Evolutionary conservation across 2,888 invertebrate species (phyloP).

Genomic region (Arctia plantaginis): DNA sequence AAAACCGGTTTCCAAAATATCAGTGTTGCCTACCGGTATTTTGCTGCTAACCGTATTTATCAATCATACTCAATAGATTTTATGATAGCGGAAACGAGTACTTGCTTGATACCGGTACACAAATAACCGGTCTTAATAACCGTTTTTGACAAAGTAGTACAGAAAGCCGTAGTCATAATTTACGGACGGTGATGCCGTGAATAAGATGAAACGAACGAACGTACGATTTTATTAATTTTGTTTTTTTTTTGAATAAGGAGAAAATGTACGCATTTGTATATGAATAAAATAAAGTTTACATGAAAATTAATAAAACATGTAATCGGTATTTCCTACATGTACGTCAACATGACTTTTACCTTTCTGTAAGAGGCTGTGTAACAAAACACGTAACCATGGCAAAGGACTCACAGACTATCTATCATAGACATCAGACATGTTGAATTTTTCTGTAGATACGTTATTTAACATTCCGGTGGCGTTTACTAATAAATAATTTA

Average conservation of each 20-base stretch:
- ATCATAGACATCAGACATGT: not conserved
- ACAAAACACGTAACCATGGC: not conserved
- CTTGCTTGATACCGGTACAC: not conserved
- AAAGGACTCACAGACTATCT: not conserved
- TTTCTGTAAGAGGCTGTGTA: not conserved
- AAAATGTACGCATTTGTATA: not conserved
- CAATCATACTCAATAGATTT: too few relatives aligned
- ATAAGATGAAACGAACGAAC: not conserved
- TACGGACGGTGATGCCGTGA: not conserved
- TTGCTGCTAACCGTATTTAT: too few relatives aligned
- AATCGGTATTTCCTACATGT: not conserved
- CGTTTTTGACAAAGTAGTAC: not conserved
- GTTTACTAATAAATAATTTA: constrained; percentile 37
- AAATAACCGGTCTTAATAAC: not conserved
- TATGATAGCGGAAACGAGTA: too few relatives aligned
- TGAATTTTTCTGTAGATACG: not conserved
- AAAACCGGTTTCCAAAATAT: too few relatives aligned
- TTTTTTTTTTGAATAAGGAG: not conserved
- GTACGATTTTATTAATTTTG: too few relatives aligned
- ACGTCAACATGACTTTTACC: not conserved
- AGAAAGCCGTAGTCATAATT: not conserved
- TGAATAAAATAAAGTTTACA: not conserved
- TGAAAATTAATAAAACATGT: not conserved
- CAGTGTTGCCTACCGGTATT: too few relatives aligned
- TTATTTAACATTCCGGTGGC: constrained; percentile 42